These are phyloP conservation scores for Lates calcarifer DNA, from an alignment of 2,113 vertebrate genomes.

Conservation along the genomic window DNA sequence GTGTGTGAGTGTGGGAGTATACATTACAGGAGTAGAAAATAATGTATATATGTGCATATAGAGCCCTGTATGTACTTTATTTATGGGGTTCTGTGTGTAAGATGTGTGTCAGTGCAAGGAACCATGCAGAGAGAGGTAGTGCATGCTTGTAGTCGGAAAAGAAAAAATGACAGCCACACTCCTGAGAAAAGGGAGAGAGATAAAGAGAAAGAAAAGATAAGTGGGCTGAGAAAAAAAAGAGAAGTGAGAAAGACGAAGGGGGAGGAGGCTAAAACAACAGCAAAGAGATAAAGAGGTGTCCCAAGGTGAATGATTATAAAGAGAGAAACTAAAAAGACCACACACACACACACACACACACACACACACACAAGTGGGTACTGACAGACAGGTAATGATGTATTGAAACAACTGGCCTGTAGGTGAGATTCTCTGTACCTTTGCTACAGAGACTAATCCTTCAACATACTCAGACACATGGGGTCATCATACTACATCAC, in stretches of 20 bases:
- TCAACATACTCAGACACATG: constrained; percentile 17
- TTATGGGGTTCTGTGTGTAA: neutral
- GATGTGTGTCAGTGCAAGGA: constrained; percentile 25
- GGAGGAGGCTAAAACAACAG: constrained; percentile 21
- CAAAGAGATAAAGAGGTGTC: constrained; percentile 34
- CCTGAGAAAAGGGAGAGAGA: constrained; percentile 1
- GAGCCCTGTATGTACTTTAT: neutral
- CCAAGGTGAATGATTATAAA: constrained; percentile 5
- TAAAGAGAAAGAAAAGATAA: neutral
- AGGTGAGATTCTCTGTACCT: constrained; percentile 50
- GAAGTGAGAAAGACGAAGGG: neutral
- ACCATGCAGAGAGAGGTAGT: constrained; percentile 3
- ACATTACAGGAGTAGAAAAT: neutral
- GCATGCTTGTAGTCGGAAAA: neutral
- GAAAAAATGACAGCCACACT: constrained; percentile 19
- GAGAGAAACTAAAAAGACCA: neutral
- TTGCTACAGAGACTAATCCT: constrained; percentile 29
- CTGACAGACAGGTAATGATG: constrained; percentile 40
- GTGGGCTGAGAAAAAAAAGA: constrained; percentile 6
- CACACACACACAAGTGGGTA: neutral
- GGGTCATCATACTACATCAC: constrained; percentile 27
- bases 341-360: constrained; percentile 3
- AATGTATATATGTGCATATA: neutral
- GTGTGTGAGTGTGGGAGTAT: constrained; percentile 6
- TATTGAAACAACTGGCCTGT: constrained; percentile 11